Conservation (phyloP, 2,797 vertebrate genomes). For the Pachyuromys duprasi region DNA sequence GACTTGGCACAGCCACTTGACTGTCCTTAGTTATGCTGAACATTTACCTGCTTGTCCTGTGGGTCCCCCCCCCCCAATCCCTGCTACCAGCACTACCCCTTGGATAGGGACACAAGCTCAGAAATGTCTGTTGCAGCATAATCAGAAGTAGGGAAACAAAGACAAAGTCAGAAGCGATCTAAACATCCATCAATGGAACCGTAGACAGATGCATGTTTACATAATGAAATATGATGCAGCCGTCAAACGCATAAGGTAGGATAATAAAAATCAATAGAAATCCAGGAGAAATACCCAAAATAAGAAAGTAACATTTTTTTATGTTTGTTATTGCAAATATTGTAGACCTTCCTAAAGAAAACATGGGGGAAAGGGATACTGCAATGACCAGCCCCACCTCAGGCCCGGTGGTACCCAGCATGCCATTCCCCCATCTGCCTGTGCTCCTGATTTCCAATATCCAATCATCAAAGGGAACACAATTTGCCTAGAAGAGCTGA, state of each 20-base stretch:
- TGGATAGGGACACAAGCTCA: neutral
- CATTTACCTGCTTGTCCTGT: neutral
- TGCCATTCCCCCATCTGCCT: neutral
- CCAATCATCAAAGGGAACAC: slow-evolving; percentile 72
- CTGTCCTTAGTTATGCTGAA: neutral
- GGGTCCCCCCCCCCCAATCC: neutral
- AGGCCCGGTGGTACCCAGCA: neutral
- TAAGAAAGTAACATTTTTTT: neutral
- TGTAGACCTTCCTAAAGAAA: neutral
- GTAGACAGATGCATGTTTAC: neutral
- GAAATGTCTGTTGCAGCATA: neutral
- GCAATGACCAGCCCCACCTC: neutral
- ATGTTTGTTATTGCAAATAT: neutral
- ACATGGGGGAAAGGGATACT: neutral
- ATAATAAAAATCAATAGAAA: neutral
- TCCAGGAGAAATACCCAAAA: neutral
- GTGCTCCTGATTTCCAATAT: slow-evolving; percentile 70
- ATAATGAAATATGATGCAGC: neutral
- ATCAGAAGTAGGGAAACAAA: slow-evolving; percentile 17
- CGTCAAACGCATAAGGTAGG: neutral
- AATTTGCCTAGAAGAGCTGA: slow-evolving; percentile 72
- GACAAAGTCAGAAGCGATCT: neutral
- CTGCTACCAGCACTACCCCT: neutral
- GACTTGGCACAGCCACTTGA: neutral
- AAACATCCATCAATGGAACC: neutral